Conservation (phyloP, 2,888 invertebrate species). For the Rapana venosa region DNA sequence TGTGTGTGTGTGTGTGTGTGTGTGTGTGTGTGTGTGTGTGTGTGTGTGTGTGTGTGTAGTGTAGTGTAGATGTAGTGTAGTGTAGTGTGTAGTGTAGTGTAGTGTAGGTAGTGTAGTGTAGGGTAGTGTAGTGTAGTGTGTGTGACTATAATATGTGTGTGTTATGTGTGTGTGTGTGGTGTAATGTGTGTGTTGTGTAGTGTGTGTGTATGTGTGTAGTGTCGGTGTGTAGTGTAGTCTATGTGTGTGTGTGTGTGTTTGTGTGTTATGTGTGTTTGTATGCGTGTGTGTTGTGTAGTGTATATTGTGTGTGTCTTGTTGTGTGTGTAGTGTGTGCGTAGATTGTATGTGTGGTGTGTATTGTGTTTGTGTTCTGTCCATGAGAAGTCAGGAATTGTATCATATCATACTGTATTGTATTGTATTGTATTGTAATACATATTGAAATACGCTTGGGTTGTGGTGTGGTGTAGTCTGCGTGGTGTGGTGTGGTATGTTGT, state of each 20-base stretch:
- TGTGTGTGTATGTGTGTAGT: neutral
- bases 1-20: too few species aligned
- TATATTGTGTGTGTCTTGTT: neutral
- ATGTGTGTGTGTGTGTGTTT: neutral
- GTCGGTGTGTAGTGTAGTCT: neutral
- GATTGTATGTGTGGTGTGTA: neutral
- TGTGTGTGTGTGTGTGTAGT: too few species aligned
- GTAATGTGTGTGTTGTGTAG: neutral
- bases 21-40: too few species aligned
- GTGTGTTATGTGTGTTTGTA: neutral
- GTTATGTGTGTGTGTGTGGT: neutral
- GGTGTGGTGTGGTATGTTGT: neutral
- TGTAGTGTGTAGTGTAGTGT: too few species aligned
- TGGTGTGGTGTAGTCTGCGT: conserved; percentile 17
- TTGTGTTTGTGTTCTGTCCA: neutral
- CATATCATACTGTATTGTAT: neutral
- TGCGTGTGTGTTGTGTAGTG: neutral
- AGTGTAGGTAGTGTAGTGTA: too few species aligned
- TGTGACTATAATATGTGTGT: too few species aligned
- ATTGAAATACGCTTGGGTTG: neutral
- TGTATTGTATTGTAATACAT: neutral
- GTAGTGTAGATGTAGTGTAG: too few species aligned
- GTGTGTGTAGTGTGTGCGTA: neutral
- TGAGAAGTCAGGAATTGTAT: neutral
- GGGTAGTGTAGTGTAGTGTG: too few species aligned